Conservation (phyloP, 2,113 vertebrate species). For the Illadopsis cleaveri region DNA sequence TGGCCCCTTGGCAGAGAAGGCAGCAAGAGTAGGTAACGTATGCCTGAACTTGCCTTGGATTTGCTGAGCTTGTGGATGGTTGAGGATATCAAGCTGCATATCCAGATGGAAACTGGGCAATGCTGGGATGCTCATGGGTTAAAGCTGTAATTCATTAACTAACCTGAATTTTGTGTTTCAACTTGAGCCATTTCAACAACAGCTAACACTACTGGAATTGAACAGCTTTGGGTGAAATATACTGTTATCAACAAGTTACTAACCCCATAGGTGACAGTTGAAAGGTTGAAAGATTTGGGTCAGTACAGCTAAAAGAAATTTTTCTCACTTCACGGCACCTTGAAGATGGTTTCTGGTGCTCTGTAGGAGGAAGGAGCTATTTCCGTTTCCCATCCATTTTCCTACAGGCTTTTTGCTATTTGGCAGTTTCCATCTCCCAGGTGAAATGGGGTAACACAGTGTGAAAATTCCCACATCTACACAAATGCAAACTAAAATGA, state of each 20-base stretch:
- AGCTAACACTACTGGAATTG: not conserved
- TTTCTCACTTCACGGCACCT: not conserved
- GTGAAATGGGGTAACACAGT: not conserved
- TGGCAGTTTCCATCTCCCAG: not conserved
- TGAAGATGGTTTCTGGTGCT: not conserved
- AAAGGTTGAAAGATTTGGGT: not conserved
- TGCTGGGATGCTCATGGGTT: not conserved
- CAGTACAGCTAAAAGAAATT: not conserved
- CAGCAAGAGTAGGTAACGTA: not conserved
- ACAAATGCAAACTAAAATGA: not conserved
- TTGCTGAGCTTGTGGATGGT: not conserved
- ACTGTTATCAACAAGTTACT: not conserved
- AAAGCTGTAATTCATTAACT: not conserved
- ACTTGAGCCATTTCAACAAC: not conserved
- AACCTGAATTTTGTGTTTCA: not conserved
- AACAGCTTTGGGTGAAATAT: not conserved
- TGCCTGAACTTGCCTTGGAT: not conserved
- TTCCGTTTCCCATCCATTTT: not conserved
- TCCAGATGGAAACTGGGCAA: not conserved
- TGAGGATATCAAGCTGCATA: not conserved
- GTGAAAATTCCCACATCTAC: not conserved
- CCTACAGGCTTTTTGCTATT: not conserved
- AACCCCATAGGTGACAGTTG: not conserved
- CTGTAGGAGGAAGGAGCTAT: not conserved
- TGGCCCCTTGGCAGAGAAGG: not conserved